Evolutionary conservation across 2,888 invertebrate species (phyloP), one percentile per base, ranked within the genome.

Genomic region (Charanyca ferruginea): DNA sequence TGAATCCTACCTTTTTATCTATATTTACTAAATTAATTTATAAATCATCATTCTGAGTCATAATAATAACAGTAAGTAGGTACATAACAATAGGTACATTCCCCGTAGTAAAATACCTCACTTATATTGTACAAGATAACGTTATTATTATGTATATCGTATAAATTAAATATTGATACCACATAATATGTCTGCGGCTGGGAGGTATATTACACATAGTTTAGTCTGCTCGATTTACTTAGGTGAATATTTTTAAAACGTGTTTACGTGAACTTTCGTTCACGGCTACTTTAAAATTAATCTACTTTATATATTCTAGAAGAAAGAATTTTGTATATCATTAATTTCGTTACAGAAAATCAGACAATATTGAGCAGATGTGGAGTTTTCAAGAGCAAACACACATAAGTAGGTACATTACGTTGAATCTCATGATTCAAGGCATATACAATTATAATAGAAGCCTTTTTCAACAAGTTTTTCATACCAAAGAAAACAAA

Each of bases 291-390:
- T 59, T 35, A 61, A 66, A 66, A 65, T 71, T 65, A 23, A 78
- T 75, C 32, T 62, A 63, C 61, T 64, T 62, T 38, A 44, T 68
- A 68, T 54, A 48, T 68, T 65, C 44, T 42, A 0, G 13, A 47
- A 0, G 13, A 47, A 41, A 69, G 11, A 66, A 67, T 28, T 69
- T 20, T 23, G 53, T 62, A 63, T 59, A 57, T 25, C 41, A 48
- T 51, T 41, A 71, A 51, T 65, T 57, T 62, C 4, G 41, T 38
- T 65, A 18, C 20, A 61, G 47, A 35, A 62, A 65, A 49, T 52
- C 32, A 54, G 49, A 62, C 18, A 73, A 84, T 70, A 77, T 70
- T 79, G 55, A 48, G 65, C 84, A 86, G 83, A 79, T 81, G 76
- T 64, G 49, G 66, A 81, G 71, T 53, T 77, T 85, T 83, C 77